A percentile compares a stretch with the other conserved stretches of the same genome.
These are phyloP conservation scores for Dendrolimus houi DNA, from an alignment of 2,888 invertebrate genomes.

Conservation along the genomic window DNA sequence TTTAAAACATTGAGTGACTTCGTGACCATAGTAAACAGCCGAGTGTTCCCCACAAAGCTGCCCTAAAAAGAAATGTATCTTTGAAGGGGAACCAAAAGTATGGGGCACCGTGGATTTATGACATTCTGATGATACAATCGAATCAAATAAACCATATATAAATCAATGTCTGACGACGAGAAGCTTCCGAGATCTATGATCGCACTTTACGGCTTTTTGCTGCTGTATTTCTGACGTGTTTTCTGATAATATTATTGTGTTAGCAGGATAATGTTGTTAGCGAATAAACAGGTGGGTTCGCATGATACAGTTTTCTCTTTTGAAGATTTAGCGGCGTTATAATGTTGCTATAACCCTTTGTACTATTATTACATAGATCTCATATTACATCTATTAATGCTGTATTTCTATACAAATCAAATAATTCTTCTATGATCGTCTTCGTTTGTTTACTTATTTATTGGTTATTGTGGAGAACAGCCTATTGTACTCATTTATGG, in stretches of 20 bases:
- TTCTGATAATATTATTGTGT: neutral
- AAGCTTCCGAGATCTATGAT: neutral
- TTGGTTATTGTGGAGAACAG: too few relatives aligned
- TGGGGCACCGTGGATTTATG: constrained; percentile 57
- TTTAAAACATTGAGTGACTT: constrained; percentile 3
- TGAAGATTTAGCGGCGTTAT: too few relatives aligned
- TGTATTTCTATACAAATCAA: too few relatives aligned
- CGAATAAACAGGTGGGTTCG: neutral
- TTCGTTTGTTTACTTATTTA: too few relatives aligned
- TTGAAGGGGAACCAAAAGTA: constrained; percentile 22
- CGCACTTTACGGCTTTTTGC: neutral
- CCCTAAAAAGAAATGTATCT: constrained; percentile 31
- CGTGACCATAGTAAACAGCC: neutral
- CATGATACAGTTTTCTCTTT: too few relatives aligned
- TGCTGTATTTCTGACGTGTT: neutral
- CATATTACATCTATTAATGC: too few relatives aligned
- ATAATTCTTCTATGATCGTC: too few relatives aligned
- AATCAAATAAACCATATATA: constrained; percentile 71
- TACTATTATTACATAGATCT: too few relatives aligned
- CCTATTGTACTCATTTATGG: too few relatives aligned
- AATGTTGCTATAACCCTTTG: too few relatives aligned
- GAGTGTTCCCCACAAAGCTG: constrained; percentile 10
- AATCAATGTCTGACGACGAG: constrained; percentile 59
- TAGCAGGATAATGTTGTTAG: neutral
- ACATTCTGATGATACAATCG: constrained; percentile 74